Evolutionary conservation across 2,113 vertebrate genomes (phyloP).

Genomic region (Ibidorhyncha struthersii): DNA sequence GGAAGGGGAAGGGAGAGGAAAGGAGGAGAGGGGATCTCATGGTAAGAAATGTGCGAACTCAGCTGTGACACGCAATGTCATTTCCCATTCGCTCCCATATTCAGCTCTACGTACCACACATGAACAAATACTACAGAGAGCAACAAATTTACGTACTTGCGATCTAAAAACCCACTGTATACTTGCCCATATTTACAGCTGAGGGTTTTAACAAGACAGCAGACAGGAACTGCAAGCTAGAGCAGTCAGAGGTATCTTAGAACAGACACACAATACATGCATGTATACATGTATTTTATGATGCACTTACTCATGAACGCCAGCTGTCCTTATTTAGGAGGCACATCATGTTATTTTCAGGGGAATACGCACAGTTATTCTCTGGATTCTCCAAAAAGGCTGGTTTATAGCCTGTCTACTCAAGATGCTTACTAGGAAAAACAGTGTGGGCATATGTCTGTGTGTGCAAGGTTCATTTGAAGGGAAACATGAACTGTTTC

Average conservation of each 20-base stretch:
- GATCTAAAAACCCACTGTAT: background rate
- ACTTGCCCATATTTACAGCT: background rate
- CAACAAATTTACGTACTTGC: background rate
- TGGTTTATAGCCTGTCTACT: background rate
- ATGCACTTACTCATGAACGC: background rate
- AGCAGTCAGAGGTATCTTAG: background rate
- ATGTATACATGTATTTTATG: background rate
- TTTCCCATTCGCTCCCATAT: background rate
- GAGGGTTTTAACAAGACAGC: background rate
- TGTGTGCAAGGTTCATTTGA: background rate
- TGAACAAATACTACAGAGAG: background rate
- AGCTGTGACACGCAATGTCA: background rate
- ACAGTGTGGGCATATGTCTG: background rate
- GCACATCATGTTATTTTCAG: background rate
- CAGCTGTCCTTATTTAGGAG: background rate
- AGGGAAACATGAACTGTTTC: background rate
- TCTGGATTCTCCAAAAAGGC: background rate
- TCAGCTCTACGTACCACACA: background rate
- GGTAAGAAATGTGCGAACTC: background rate
- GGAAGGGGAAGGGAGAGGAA: background rate
- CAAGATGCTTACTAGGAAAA: background rate
- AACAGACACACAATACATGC: background rate
- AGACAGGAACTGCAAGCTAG: background rate
- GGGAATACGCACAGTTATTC: background rate
- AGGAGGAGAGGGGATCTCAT: background rate